Conservation (phyloP, 1,140 invertebrate species). For the Tetraneura akinire region DNA sequence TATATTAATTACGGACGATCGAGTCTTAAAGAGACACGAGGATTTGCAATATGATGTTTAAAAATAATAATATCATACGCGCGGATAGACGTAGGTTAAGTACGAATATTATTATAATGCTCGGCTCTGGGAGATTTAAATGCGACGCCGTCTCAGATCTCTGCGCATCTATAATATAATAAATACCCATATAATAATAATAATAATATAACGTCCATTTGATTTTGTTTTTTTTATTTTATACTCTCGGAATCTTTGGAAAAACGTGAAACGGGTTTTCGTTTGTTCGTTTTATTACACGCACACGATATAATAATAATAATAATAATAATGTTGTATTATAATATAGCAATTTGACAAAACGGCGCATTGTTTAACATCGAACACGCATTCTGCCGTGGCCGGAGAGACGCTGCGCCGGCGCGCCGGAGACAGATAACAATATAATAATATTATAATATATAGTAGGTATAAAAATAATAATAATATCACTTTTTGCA, state of each 20-base stretch:
- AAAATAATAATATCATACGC: too few species aligned
- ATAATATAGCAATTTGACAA: constrained; percentile 28
- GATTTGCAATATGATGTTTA: too few species aligned
- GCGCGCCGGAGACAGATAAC: constrained; percentile 30
- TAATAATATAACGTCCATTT: not conserved
- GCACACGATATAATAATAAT: not conserved
- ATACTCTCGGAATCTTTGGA: not conserved
- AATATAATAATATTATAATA: not conserved
- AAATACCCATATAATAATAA: not conserved
- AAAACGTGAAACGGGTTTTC: not conserved
- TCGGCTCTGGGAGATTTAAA: not conserved
- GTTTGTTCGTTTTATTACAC: not conserved
- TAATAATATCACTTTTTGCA: not conserved
- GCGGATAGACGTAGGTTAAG: not conserved
- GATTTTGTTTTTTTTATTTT: not conserved
- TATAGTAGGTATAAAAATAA: too few species aligned
- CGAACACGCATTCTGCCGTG: constrained; percentile 7
- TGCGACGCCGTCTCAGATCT: not conserved
- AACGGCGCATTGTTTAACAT: constrained; percentile 38
- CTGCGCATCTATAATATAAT: not conserved
- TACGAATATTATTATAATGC: not conserved
- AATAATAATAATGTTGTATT: not conserved
- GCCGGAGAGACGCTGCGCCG: constrained; percentile 8
- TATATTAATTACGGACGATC: too few species aligned
- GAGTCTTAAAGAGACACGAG: too few species aligned